These are phyloP conservation scores for Eremobia ochroleuca DNA, from an alignment of 2,888 invertebrate genomes.

Conservation along the genomic window DNA sequence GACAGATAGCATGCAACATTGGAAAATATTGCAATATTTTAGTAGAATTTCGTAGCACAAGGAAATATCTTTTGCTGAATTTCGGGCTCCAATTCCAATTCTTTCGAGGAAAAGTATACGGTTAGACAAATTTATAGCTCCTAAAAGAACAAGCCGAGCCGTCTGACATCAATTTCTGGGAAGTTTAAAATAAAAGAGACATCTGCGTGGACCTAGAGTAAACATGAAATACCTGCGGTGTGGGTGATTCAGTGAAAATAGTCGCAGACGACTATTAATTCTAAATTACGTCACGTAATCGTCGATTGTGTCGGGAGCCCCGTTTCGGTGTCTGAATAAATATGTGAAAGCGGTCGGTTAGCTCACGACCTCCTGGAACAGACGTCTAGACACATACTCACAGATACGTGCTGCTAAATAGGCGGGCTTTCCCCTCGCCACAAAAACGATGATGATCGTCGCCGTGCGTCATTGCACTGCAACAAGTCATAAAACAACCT, in stretches of 20 bases:
- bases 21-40: slow-evolving; percentile 41
- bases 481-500: slow-evolving; percentile 66
- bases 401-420: slow-evolving; percentile 84
- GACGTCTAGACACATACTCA: slow-evolving; percentile 89
- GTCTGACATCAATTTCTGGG: slow-evolving; percentile 62
- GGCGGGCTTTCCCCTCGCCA: slow-evolving; percentile 82
- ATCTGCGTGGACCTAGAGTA: slow-evolving; percentile 57
- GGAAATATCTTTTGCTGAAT: slow-evolving; percentile 39
- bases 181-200: slow-evolving; percentile 67
- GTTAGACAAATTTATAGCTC: slow-evolving; percentile 48
- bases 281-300: slow-evolving; percentile 82
- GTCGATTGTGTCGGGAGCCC: slow-evolving; percentile 76
- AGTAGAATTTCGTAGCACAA: slow-evolving; percentile 12
- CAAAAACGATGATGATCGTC: slow-evolving; percentile 68
- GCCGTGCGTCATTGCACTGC: slow-evolving; percentile 70
- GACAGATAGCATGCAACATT: slow-evolving; percentile 52
- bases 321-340: slow-evolving; percentile 80
- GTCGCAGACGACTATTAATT: slow-evolving; percentile 76
- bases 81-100: slow-evolving; percentile 25
- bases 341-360: slow-evolving; percentile 85
- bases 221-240: slow-evolving; percentile 64
- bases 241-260: slow-evolving; percentile 72
- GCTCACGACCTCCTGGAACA: slow-evolving; percentile 87
- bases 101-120: slow-evolving; percentile 48
- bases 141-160: slow-evolving; percentile 49